Evolutionary conservation across 1,140 invertebrate species (phyloP), one percentile per base, ranked within the genome.

Genomic region (Cherax destructor): DNA sequence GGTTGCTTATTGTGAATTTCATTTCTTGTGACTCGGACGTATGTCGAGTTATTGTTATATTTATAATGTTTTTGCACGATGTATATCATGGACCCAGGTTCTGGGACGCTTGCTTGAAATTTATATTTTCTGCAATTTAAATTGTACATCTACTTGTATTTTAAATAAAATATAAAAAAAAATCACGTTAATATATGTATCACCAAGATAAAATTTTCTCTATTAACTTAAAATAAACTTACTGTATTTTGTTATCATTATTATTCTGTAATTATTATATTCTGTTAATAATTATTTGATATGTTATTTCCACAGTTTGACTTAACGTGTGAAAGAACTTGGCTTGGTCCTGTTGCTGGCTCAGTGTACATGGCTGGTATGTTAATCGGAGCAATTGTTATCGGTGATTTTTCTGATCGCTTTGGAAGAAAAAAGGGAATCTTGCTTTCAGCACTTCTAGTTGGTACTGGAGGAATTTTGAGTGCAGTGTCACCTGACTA

Each of bases 331-430:
- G 92, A 93, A 3, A 87, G 93, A 11, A 87, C 88, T 49, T 93
- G 93, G 93, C 92, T 94, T 47, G 86, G 83, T 52, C 87, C 94
- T 10, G 79, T 94, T 10, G 91, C 93, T 11, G 92, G 93, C 24
- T 93, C 94, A 18, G 56, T 94, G 50, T 94, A 94, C 88, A 94
- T 94, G 94, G 61, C 93, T 77, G 94, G 94, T 16, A 93, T 94
- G 88, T 76, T 94, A 16, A 65, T 94, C 69, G 94, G 94, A 47
- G 93, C 94, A 59, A 92, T 94, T 77, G 79, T 93, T 11, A 93
- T 94, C 91, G 94, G 94, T 7, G 84, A 91, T 49, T 69, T 94
- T 30, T 93, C 94, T 21, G 94, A 94, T 59, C 61, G 90, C 59
- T 85, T 92, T 47, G 91, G 92, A 13, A 72, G 92, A 13, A 83